A percentile compares a stretch with the other conserved stretches of the same genome.
Evolutionary conservation across 2,888 invertebrate genomes (phyloP).

Genomic region (Callyntrura sp.): DNA sequence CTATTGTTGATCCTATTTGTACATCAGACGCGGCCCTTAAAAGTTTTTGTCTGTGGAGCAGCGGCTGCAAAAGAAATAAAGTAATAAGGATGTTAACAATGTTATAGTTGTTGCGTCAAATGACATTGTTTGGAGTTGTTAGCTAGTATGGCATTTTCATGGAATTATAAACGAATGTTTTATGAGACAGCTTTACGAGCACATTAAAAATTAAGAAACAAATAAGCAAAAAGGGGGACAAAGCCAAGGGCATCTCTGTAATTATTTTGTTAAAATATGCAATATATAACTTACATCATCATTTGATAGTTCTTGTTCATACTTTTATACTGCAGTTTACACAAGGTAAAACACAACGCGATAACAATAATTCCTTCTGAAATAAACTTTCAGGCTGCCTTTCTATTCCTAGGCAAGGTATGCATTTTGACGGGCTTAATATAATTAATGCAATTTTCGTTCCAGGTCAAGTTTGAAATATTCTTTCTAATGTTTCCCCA

Average conservation of each 20-base stretch:
- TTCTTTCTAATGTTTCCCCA: neutral
- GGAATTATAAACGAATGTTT: slow-evolving; percentile 15
- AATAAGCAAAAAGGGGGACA: slow-evolving; percentile 1
- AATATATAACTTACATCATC: neutral
- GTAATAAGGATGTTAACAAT: no score
- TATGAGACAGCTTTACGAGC: slow-evolving; percentile 32
- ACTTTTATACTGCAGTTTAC: neutral
- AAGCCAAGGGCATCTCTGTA: slow-evolving; percentile 22
- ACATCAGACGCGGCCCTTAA: no score
- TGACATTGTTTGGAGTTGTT: neutral
- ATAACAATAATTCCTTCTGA: slow-evolving; percentile 1
- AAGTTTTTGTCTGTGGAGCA: no score
- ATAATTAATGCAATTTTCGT: slow-evolving; percentile 8
- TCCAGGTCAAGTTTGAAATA: slow-evolving; percentile 41
- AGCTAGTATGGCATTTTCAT: slow-evolving; percentile 1
- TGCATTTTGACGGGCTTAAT: neutral
- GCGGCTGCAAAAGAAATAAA: no score
- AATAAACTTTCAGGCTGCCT: neutral
- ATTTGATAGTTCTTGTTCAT: neutral
- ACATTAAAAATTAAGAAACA: slow-evolving; percentile 44
- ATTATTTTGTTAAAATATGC: neutral
- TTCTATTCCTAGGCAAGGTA: neutral
- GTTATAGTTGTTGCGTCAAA: no score
- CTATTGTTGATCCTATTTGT: no score
- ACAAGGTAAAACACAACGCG: neutral